phyloP scores from a whole-genome alignment of 2,888 invertebrate species.

The Rhagium mordax region DNA sequence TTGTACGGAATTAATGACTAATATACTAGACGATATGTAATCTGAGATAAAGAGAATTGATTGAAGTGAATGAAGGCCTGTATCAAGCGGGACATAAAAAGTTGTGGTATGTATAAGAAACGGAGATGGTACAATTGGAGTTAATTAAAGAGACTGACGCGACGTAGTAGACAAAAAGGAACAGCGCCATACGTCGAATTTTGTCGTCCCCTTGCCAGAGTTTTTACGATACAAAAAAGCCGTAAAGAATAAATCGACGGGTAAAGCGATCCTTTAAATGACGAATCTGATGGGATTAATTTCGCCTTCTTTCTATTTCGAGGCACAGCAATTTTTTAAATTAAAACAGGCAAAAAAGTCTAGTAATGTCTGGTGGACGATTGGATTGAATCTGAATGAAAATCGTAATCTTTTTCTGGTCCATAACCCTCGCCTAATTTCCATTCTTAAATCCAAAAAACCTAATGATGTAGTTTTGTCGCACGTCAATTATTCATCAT shows the following conservation, averaged over 20 bases:
- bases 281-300: background rate
- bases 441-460: background rate
- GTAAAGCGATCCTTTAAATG: background rate
- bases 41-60: background rate
- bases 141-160: background rate
- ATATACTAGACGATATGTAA: background rate
- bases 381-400: background rate
- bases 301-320: background rate
- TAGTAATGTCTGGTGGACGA: background rate
- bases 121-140: background rate
- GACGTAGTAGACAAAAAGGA: background rate
- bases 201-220: background rate
- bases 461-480: background rate
- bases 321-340: background rate
- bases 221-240: background rate
- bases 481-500: background rate
- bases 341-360: background rate
- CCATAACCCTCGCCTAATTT: background rate
- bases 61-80: background rate
- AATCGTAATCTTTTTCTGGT: background rate
- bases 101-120: background rate
- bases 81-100: background rate
- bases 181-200: background rate
- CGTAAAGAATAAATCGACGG: background rate
- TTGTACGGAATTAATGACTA: background rate